Evolutionary conservation across 1,140 invertebrate genomes (phyloP).

Genomic region (Pseudomyrmex cubaensis): DNA sequence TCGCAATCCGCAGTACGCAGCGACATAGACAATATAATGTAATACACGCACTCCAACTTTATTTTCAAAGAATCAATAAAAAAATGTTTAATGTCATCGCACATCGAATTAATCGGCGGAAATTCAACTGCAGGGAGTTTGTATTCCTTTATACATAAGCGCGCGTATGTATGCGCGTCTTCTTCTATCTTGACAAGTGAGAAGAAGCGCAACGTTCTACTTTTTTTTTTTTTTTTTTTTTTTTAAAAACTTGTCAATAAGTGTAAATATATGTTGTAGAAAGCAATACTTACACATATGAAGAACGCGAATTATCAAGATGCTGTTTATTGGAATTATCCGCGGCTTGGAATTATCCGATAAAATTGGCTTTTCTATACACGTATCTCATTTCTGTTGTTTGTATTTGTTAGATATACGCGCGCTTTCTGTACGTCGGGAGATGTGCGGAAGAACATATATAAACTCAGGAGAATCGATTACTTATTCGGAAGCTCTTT

Average conservation of each 20-base stretch:
- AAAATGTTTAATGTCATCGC: constrained; percentile 51
- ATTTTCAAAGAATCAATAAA: constrained; percentile 56
- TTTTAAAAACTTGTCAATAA: constrained; percentile 26
- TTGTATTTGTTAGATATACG: not conserved
- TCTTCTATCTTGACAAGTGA: constrained; percentile 16
- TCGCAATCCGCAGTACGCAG: no score
- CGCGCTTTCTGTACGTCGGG: no score
- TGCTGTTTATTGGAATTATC: constrained; percentile 13
- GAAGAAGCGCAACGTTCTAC: constrained; percentile 14
- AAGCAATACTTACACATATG: not conserved
- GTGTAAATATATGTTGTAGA: constrained; percentile 7
- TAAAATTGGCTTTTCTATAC: not conserved
- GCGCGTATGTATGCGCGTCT: no score
- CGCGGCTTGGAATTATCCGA: not conserved
- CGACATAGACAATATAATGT: not conserved
- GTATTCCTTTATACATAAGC: no score
- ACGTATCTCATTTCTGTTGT: not conserved
- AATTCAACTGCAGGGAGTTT: constrained; percentile 39
- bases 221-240: constrained; percentile 47
- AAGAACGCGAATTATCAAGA: not conserved
- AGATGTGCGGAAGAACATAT: not conserved
- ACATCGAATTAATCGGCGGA: constrained; percentile 46
- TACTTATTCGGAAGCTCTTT: not conserved
- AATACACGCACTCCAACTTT: constrained; percentile 17
- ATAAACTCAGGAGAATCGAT: constrained; percentile 1